Evolutionary conservation across 2,113 vertebrate genomes (phyloP).

Genomic region (Corvus hawaiiensis): DNA sequence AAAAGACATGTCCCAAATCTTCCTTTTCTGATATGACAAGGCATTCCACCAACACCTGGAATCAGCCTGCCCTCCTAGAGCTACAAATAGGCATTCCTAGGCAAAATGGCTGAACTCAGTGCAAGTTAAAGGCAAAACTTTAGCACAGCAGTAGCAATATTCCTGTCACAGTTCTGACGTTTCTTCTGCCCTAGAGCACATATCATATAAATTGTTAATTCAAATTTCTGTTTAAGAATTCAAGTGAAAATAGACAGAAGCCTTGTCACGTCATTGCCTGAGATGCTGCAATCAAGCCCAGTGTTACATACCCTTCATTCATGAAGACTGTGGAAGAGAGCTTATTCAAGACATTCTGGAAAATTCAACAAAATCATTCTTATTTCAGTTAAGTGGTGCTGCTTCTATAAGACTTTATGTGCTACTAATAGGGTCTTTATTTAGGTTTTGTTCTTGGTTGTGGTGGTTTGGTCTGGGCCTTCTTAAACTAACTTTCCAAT

Average conservation of each 20-base stretch:
- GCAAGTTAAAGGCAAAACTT: not conserved
- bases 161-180: rapidly evolving
- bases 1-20: not conserved
- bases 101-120: not conserved
- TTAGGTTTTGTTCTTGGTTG: not conserved
- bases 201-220: not conserved
- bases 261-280: not conserved
- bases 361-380: not conserved
- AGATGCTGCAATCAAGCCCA: not conserved
- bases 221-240: not conserved
- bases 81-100: not conserved
- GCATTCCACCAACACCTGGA: not conserved
- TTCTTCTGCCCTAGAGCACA: not conserved
- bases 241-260: not conserved
- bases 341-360: not conserved
- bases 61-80: not conserved
- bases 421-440: not conserved
- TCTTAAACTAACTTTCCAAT: not conserved
- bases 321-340: not conserved
- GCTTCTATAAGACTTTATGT: not conserved
- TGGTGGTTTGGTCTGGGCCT: not conserved
- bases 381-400: not conserved
- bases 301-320: not conserved
- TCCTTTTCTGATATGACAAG: not conserved
- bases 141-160: not conserved